A percentile compares a stretch with the other conserved stretches of the same genome.
These are phyloP conservation scores for Trichosurus vulpecula DNA, from an alignment of 2,797 vertebrate species.

Conservation along the genomic window DNA sequence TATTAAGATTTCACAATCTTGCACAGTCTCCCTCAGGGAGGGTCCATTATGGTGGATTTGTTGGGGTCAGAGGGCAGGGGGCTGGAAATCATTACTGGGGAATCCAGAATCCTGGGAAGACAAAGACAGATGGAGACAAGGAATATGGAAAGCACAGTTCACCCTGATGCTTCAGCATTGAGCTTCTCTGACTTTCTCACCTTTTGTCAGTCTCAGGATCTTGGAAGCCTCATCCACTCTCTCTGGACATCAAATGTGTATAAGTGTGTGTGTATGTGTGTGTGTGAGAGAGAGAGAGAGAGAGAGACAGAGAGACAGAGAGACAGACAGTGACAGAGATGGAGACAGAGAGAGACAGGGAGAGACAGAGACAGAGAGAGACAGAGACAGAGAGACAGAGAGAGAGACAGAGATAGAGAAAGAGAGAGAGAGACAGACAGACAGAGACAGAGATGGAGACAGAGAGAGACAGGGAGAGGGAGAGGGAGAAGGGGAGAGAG, in stretches of 20 bases:
- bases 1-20: constrained; percentile 38
- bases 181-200: neutral
- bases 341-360: too few relatives aligned
- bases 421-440: too few relatives aligned
- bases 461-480: too few relatives aligned
- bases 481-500: too few relatives aligned
- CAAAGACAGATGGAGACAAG: neutral
- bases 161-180: neutral
- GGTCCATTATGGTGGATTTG: neutral
- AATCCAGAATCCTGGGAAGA: neutral
- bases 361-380: too few relatives aligned
- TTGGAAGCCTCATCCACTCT: neutral
- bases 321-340: too few relatives aligned
- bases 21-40: neutral
- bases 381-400: too few relatives aligned
- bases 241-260: neutral
- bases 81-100: constrained; percentile 13
- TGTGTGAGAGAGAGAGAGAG: too few relatives aligned
- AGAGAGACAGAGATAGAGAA: too few relatives aligned
- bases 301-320: too few relatives aligned
- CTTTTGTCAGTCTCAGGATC: neutral
- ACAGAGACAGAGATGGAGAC: too few relatives aligned
- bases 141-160: neutral
- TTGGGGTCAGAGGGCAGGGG: neutral
- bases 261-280: too few relatives aligned